These are phyloP conservation scores for Orestias chungarensis DNA, from an alignment of 2,797 vertebrate genomes.

Conservation along the genomic window DNA sequence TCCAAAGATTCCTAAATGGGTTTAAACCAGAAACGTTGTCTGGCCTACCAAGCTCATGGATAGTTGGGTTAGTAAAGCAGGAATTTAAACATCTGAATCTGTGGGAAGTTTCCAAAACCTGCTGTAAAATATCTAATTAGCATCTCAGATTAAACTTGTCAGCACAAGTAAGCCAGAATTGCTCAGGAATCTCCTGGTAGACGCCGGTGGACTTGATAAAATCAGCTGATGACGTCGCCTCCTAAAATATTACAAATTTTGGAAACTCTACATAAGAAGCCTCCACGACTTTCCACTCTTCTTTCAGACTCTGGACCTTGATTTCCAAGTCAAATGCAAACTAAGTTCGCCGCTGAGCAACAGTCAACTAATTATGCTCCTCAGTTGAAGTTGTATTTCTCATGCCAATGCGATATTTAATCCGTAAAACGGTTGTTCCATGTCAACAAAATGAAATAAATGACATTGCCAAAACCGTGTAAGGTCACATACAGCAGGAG, in stretches of 20 bases:
- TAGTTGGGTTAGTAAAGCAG: not conserved
- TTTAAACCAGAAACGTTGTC: not conserved
- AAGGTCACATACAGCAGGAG: too few relatives aligned
- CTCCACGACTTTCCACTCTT: not conserved
- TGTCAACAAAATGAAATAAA: too few relatives aligned
- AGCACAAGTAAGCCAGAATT: not conserved
- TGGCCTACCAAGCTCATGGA: too few relatives aligned
- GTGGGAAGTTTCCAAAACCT: not conserved
- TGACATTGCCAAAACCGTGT: too few relatives aligned
- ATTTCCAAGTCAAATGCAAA: not conserved
- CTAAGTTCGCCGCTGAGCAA: not conserved
- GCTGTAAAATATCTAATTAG: not conserved
- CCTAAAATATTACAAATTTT: not conserved
- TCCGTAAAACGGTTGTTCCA: too few relatives aligned
- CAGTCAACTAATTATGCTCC: not conserved
- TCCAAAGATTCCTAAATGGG: not conserved
- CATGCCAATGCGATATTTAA: too few relatives aligned
- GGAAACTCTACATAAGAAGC: not conserved
- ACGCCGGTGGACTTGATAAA: not conserved
- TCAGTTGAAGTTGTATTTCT: too few relatives aligned
- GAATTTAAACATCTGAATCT: not conserved
- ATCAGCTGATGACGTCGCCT: not conserved
- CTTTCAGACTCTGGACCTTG: not conserved
- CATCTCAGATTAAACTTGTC: not conserved
- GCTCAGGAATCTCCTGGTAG: not conserved